Evolutionary conservation across 1,140 invertebrate species (phyloP).

Genomic region (Spodoptera frugiperda): DNA sequence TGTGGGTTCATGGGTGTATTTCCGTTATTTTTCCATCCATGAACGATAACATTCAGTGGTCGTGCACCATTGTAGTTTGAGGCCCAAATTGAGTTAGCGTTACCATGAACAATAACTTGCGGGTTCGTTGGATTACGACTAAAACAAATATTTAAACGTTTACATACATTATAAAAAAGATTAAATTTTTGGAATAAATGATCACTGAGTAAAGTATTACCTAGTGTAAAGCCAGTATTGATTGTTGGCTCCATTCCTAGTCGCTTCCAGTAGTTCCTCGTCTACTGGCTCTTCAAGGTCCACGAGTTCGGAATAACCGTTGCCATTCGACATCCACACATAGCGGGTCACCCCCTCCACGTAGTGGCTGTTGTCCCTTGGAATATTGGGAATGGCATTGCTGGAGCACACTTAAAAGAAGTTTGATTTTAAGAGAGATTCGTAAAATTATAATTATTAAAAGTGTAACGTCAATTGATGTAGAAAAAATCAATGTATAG

Average conservation of each 20-base stretch:
- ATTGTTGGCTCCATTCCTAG: conserved; percentile 65
- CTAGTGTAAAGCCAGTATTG: conserved; percentile 72
- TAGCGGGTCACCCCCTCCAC: conserved; percentile 69
- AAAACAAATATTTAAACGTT: neutral
- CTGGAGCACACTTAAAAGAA: conserved; percentile 55
- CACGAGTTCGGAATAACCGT: conserved; percentile 60
- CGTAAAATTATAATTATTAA: too few species aligned
- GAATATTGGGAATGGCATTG: conserved; percentile 54
- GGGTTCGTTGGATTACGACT: neutral
- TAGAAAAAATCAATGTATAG: neutral
- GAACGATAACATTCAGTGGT: conserved; percentile 62
- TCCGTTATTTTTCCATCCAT: conserved; percentile 69
- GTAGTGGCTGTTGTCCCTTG: conserved; percentile 68
- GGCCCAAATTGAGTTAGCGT: conserved; percentile 59
- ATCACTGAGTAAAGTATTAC: conserved; percentile 48
- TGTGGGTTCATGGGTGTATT: conserved; percentile 53
- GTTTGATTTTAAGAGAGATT: too few species aligned
- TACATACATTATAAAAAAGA: neutral
- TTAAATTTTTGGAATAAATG: neutral
- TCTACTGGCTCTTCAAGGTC: conserved; percentile 62
- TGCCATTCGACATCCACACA: conserved; percentile 64
- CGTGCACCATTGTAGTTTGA: conserved; percentile 63
- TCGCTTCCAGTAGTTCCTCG: conserved; percentile 3
- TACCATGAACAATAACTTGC: conserved; percentile 49
- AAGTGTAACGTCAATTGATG: too few species aligned